Evolutionary conservation across 2,797 vertebrate species (phyloP), one percentile per base, ranked within the genome.

Genomic region (Muscicapa striata): DNA sequence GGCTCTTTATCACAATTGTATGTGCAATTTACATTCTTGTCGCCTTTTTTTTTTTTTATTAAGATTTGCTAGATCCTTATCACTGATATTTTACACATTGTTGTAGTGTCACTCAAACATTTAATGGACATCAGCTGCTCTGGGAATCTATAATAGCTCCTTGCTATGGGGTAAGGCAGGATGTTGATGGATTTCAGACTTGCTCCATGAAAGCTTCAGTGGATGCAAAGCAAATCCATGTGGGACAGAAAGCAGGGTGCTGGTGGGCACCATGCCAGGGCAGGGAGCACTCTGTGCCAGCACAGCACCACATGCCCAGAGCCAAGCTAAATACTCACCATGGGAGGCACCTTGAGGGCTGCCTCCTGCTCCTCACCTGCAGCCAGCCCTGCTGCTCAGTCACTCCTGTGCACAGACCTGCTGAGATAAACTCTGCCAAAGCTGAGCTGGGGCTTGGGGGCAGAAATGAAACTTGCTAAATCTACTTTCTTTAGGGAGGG

Each of bases 1-100:
- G 40, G 72, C 87, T 96, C 93, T 96, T 96, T 96, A 96, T 96
- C 96, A 74, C 96, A 95, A 84, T 79, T 86, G 95, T 51, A 84
- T 62, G 69, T 72, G 80, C 96, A 94, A 96, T 97, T 97, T 96
- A 95, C 94, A 96, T 96, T 95, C 95, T 95, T 92, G 92, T 95
- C 2, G 4, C 41, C 15, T 74, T 85, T 87, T 40, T 40, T 34
- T 90, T 95, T 89, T 95, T 95, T 83, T 72, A 87, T 96, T 95
- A 96, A 95, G 88, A 95, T 95, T 95, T 93, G 81, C 90, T 75
- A 91, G 94, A 95, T 95, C 82, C 76, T 88, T 90, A 94, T 84
- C 83, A 45, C 38, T 41, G 91, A 77, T 95, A 96, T 92, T 96
- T 95, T 90, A 94, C 76, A 84, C 93, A 92, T 95, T 94, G 96